Percentiles rank a stretch among this genome's conserved stretches.
Evolutionary conservation across 2,797 vertebrate genomes (phyloP).

Genomic region (Molossus molossus): DNA sequence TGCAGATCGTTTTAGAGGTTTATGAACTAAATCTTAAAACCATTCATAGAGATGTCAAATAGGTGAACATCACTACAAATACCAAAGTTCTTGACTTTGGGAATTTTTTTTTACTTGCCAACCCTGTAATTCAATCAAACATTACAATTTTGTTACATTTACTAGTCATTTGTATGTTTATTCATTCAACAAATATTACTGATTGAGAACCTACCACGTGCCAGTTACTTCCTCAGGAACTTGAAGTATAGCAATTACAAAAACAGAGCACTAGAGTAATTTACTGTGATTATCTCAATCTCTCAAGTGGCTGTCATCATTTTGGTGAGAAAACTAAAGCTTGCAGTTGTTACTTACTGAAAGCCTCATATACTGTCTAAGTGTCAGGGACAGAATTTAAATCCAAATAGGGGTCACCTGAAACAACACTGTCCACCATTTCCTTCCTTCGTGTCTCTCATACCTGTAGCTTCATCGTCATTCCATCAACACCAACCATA

Average conservation of each 20-base stretch:
- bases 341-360: not conserved
- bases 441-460: not conserved
- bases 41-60: not conserved
- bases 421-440: not conserved
- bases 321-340: not conserved
- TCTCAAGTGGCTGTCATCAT: not conserved
- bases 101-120: not conserved
- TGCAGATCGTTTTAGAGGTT: not conserved
- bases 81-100: not conserved
- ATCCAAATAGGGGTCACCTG: not conserved
- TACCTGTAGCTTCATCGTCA: not conserved
- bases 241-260: not conserved
- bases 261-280: not conserved
- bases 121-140: not conserved
- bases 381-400: not conserved
- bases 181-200: not conserved
- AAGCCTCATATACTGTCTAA: not conserved
- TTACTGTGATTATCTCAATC: not conserved
- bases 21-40: not conserved
- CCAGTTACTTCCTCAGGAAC: not conserved
- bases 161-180: no score
- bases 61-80: not conserved
- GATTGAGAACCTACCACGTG: not conserved
- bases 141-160: not conserved
- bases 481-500: not conserved